Base-by-base conservation (phyloP, 2,888 invertebrate species). In the Conops quadrifasciatus region DNA sequence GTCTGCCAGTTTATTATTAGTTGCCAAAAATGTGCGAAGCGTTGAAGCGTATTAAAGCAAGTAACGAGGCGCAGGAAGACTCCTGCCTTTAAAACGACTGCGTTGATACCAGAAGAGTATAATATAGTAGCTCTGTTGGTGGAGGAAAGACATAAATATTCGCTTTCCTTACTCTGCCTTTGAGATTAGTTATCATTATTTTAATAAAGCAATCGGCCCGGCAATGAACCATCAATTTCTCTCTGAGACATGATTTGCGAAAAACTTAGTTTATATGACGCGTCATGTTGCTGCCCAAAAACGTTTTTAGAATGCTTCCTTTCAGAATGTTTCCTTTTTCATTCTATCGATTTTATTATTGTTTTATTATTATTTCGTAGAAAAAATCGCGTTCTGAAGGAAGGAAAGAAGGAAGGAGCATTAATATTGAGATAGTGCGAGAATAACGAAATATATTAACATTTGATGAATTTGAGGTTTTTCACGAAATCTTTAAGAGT, bases 21-120 rank as follows among this genome's bases (percentile, higher is more conserved):
- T 67, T 67, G 67, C 75, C 76, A 72, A 75, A 76, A 72, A 73
- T 67, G 72, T 71, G 70, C 73, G 67, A 78, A 72, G 77, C 77
- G 75, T 67, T 77, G 76, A 81, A 78, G 75, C 70, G 79, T 78
- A 78, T 79, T 79, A 79, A 80, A 79, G 78, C 75, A 76, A 77
- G 77, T 77, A 77, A 78, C 77, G 76, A 75, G 63, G 56, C 67
- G 67, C 72, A 70, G 66, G 71, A 73, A 73, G 65, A 49, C 51
- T 26, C 64, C 19, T 47, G 7, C 16, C 45, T n/a, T n/a, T n/a
- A 26, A 26, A 66, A 24, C n/a, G 16, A 15, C 43, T n/a, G n/a
- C n/a, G n/a, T n/a, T n/a, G n/a, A n/a, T n/a, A n/a, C n/a, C n/a
- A n/a, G n/a, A n/a, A n/a, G n/a, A n/a, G n/a, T 36, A 36, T 36